Base-by-base conservation (phyloP, 2,888 invertebrate genomes). In the Rhamphomyia laevipes region DNA sequence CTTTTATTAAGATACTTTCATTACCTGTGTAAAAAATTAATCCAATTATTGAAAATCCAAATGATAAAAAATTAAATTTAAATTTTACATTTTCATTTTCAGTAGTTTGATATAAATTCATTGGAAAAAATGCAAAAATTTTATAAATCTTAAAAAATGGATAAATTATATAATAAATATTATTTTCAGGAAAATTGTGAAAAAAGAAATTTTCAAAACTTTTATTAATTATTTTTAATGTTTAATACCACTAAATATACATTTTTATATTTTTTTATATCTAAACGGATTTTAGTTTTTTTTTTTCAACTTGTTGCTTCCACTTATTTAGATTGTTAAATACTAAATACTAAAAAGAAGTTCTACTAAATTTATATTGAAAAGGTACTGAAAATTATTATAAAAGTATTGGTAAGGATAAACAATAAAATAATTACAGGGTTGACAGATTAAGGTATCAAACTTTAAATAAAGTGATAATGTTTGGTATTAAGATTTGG, bases 91-190 rank as follows among this genome's bases (percentile, higher is more conserved):
- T 50, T 21, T 51, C 46, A n/a, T 48, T 50, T 21, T 51, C 46
- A n/a, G 46, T 50, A 9, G 53, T 53, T 6, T 46, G 4, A 11
- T 44, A 57, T 16, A 58, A 51, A 51, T 52, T 49, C 37, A 67
- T 58, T 4, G 62, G 62, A 45, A 53, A 53, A 23, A 61, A 58
- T 0, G 59, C 61, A 44, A 58, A 56, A 10, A 56, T 13, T 55
- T 61, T 60, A 27, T 57, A 61, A 13, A 61, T 55, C 17, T 59
- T 57, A 41, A 57, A 55, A 54, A 62, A 59, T 21, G 62, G 62
- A 57, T 58, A 60, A 16, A 59, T 53, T 7, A 60, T 56, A 46
- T 59, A 63, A 54, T 53, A 57, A 45, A 55, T 47, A 45, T 48
- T 52, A 33, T 47, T 55, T 12, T 49, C 52, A 0, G 50, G 45